Percentiles rank a stretch among this genome's conserved stretches.
Conservation (phyloP, 2,113 vertebrate genomes). For the Condylura cristata region DNA sequence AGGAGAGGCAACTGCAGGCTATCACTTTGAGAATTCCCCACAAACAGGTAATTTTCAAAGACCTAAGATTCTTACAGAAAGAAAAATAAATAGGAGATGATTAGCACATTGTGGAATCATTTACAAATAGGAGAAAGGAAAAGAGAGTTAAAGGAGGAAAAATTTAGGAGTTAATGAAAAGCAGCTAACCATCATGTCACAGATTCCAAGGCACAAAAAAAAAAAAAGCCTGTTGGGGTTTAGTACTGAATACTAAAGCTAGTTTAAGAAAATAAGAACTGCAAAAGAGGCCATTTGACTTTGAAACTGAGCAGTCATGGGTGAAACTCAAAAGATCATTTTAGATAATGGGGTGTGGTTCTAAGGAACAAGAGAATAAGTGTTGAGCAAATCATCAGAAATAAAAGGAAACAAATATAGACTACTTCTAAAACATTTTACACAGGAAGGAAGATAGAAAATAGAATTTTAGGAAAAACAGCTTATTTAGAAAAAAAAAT, state of each 20-base stretch:
- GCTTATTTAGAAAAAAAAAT: not conserved
- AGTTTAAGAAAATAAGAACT: slow-evolving; percentile 29
- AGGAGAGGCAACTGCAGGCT: not conserved
- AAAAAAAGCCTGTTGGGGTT: not conserved
- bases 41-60: not conserved
- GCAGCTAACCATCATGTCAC: not conserved
- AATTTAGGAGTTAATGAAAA: not conserved
- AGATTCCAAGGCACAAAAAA: not conserved
- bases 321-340: not conserved
- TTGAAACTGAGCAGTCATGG: not conserved
- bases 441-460: not conserved
- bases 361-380: not conserved
- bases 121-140: not conserved
- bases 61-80: not conserved
- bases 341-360: not conserved
- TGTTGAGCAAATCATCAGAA: not conserved
- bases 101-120: not conserved
- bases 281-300: not conserved
- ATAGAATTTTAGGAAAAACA: not conserved
- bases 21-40: not conserved
- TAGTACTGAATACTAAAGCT: not conserved
- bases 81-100: not conserved
- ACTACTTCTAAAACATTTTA: not conserved
- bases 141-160: not conserved
- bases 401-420: not conserved